These are phyloP conservation scores for Bombus superbus DNA, from an alignment of 1,140 invertebrate genomes.

Conservation along the genomic window DNA sequence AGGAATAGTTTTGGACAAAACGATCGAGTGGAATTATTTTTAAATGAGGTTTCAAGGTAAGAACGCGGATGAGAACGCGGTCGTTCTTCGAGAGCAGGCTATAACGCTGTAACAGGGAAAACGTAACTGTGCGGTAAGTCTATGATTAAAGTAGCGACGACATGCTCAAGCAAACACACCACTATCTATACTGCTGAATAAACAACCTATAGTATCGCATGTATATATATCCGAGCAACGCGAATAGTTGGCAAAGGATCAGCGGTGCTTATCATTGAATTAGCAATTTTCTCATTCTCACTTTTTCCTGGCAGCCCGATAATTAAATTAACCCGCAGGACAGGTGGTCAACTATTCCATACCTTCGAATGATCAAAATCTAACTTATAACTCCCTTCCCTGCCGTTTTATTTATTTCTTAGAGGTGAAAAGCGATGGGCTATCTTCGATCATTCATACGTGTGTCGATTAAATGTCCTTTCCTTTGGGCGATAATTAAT, in stretches of 20 bases:
- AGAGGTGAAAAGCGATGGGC: not conserved
- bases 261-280: conserved; percentile 45
- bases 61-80: too few relatives aligned
- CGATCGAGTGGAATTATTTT: not conserved
- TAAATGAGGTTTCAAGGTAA: not conserved
- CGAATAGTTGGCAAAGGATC: conserved; percentile 31
- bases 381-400: not conserved
- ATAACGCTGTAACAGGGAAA: not conserved
- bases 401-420: not conserved
- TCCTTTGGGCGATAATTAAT: not conserved
- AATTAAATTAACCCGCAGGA: conserved; percentile 38
- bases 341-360: not conserved
- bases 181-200: conserved; percentile 23
- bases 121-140: not conserved
- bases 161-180: conserved; percentile 21
- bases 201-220: conserved; percentile 40
- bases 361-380: not conserved
- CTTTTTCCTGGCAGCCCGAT: conserved; percentile 37
- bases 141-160: conserved; percentile 18
- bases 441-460: not conserved
- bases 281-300: conserved; percentile 47
- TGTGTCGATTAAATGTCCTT: not conserved
- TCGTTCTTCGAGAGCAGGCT: not conserved
- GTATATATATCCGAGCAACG: conserved; percentile 5
- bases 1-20: not conserved